phyloP scores from a whole-genome alignment of 2,113 vertebrate genomes.

The Mesoclemmys tuberculata region DNA sequence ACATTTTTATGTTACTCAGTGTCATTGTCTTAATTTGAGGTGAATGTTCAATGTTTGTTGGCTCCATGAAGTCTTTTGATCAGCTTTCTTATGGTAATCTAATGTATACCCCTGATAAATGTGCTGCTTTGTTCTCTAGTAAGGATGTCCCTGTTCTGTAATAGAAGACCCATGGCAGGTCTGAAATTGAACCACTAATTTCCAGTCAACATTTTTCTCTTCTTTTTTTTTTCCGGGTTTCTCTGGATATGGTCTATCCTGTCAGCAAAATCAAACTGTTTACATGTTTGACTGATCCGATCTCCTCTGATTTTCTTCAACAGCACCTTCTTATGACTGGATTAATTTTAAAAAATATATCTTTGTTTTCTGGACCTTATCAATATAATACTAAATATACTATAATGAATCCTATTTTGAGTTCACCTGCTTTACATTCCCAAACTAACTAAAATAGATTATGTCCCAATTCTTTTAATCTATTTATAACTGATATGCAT shows the following conservation, averaged over 20 bases:
- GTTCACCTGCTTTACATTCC: not conserved
- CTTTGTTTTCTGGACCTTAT: not conserved
- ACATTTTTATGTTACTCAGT: not conserved
- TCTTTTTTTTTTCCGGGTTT: not conserved
- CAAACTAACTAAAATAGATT: not conserved
- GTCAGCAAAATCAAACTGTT: not conserved
- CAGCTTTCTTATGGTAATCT: not conserved
- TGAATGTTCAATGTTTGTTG: not conserved
- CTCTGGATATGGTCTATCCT: not conserved
- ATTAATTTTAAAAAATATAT: not conserved
- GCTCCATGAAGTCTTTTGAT: not conserved
- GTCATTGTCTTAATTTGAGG: not conserved
- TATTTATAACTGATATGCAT: not conserved
- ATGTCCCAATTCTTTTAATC: not conserved
- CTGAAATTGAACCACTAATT: constrained; percentile 9
- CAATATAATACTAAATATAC: not conserved
- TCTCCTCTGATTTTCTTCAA: not conserved
- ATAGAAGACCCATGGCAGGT: not conserved
- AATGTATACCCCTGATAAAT: not conserved
- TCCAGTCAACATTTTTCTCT: not conserved
- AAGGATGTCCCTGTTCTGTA: not conserved
- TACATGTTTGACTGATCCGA: not conserved
- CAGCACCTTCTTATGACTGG: not conserved
- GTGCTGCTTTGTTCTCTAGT: not conserved
- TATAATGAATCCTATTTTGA: not conserved